Evolutionary conservation across 2,888 invertebrate species (phyloP).

Genomic region (Andrena chrysosceles): DNA sequence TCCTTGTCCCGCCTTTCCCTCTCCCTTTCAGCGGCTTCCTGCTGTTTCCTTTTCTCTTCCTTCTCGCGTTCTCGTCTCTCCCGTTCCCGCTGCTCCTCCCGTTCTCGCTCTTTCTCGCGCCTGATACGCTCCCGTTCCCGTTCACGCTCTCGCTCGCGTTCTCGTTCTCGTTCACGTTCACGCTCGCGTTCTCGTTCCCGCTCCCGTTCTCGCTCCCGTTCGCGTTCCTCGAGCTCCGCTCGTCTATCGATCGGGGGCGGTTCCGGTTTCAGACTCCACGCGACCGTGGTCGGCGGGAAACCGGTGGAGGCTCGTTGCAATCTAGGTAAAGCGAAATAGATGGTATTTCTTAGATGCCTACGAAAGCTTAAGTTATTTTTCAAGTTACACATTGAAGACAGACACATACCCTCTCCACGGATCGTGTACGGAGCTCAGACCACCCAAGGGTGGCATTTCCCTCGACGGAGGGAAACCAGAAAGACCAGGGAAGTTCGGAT

Average conservation of each 20-base stretch:
- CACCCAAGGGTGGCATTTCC: conserved; percentile 87
- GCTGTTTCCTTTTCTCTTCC: conserved; percentile 84
- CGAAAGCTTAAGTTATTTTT: background rate
- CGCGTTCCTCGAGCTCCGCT: conserved; percentile 87
- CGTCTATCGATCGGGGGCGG: conserved; percentile 87
- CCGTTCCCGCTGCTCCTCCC: conserved; percentile 81
- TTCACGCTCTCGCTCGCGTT: conserved; percentile 87
- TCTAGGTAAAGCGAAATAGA: conserved; percentile 68
- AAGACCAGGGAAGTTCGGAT: conserved; percentile 89
- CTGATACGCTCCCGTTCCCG: conserved; percentile 85
- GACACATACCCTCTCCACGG: conserved; percentile 88
- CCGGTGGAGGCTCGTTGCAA: conserved; percentile 87
- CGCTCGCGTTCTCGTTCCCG: conserved; percentile 86
- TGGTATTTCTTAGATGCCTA: background rate
- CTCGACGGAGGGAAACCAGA: conserved; percentile 89
- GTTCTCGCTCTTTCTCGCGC: conserved; percentile 83
- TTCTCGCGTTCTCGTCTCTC: conserved; percentile 85
- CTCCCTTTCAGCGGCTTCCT: conserved; percentile 81
- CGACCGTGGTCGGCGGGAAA: conserved; percentile 86
- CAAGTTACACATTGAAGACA: background rate
- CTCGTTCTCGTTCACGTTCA: conserved; percentile 88
- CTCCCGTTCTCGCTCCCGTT: conserved; percentile 85
- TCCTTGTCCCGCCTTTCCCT: conserved; percentile 86
- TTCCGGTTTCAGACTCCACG: conserved; percentile 90
- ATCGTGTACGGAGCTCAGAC: conserved; percentile 86